Base-by-base conservation (phyloP, 2,113 vertebrate species). In the Suncus etruscus region DNA sequence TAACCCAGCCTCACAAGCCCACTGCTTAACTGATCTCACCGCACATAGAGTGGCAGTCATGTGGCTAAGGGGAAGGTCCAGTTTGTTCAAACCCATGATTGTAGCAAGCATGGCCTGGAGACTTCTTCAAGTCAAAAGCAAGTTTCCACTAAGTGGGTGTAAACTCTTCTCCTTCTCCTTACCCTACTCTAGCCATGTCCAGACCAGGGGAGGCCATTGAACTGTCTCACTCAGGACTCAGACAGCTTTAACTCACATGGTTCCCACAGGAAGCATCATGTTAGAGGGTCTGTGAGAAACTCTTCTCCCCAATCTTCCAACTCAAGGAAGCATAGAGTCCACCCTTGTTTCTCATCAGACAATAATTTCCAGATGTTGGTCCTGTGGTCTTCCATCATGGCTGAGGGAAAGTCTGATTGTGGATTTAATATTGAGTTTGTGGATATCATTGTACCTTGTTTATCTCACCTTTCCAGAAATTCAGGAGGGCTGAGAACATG, bases 321-420 rank as follows among this genome's bases (percentile, higher is more conserved):
- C 8, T 22, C 22, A 51, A 92, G 9, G 63, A 61, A 27, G 75
- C 39, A 45, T 2, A 29, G 32, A 24, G n/a, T 66, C 10, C 76
- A 18, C 8, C 27, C 16, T 6, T 47, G 29, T 6, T 77, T 77
- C 27, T 32, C 83, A 75, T 9, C 51, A 58, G 32, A 32, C 58
- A n/a, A 72, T 20, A 20, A 89, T 29, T 32, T 72, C 50, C 20
- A 45, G 63, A 69, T 63, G 4, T 83, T 66, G 16, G 68, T 72
- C 63, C 68, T 4, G 3, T 61, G 76, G 8, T 81, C 54, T 89
- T 81, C 27, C 15, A 32, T 61, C 1, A 12, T 47, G 72, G 50
- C 63, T 72, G 70, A n/a, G 68, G 47, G 93, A 48, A 91, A 90
- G 63, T 63, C 79, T 68, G 63, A 15, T 39, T 45, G 16, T 83